Base-by-base conservation (phyloP, 2,113 vertebrate species). In the Loxodonta africana region DNA sequence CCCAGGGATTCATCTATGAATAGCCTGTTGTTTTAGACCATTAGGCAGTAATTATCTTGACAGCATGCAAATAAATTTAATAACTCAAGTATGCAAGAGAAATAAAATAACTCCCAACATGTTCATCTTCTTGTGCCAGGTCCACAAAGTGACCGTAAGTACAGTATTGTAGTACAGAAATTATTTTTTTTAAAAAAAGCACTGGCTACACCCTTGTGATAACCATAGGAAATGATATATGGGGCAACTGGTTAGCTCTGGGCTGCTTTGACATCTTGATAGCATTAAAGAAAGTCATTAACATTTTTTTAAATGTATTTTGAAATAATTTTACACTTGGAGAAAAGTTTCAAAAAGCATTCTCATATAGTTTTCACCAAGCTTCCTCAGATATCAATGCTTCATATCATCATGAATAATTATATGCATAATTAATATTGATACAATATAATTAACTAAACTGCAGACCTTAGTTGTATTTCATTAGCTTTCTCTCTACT, bases 31-130 rank as follows among this genome's bases (percentile, higher is more conserved):
- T 9, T 63, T 89, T 80, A 37, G 9, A 91, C 2, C 26, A 53
- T 51, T 95, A 83, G 23, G 41, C 12, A 37, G 26, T 14, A 86
- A 37, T 88, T 12, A 26, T 83, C 74, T 69, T 60, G 33, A 41
- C 46, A 85, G 51, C n/a, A 5, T 44, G 25, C 41, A 88, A 57
- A 23, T 77, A 87, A 91, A 88, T 91, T 91, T 87, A 92, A 83
- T 48, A 48, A 10, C 15, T 8, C 41, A 83, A 71, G 26, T 71
- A 67, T 28, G 17, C 57, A 76, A 8, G 33, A 83, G 81, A 97
- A 93, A 96, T 57, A 80, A 63, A 94, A 44, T 65, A 81, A 25
- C 8, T 84, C 57, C 48, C 11, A 80, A 87, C 4, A 26, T 78
- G 53, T 83, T 94, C 46, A 83, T 28, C 53, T 90, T 48, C 53